Conservation (phyloP, 1,140 invertebrate species). For the Elymnias hypermnestra region DNA sequence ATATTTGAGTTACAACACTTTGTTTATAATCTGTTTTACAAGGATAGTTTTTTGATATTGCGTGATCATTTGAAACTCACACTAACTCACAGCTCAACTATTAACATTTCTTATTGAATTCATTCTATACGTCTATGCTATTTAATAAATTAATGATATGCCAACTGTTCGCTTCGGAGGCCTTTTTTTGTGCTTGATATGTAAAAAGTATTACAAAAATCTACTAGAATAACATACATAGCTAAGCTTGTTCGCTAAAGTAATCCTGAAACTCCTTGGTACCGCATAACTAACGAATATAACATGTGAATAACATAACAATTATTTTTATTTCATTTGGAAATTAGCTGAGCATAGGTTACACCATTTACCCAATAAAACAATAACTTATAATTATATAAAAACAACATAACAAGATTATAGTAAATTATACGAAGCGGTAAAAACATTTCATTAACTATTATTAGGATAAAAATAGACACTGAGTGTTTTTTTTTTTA, state of each 20-base stretch:
- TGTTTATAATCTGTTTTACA: no score
- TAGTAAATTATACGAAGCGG: constrained; percentile 23
- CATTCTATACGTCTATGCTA: constrained; percentile 12
- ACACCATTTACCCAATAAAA: constrained; percentile 13
- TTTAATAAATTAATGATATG: constrained; percentile 54
- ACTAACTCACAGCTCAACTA: background rate
- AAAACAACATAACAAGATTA: constrained; percentile 18
- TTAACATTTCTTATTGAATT: background rate
- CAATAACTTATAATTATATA: constrained; percentile 19
- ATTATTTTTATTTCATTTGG: constrained; percentile 2
- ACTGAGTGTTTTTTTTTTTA: constrained; percentile 43
- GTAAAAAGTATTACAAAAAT: constrained; percentile 32
- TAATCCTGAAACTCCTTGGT: constrained; percentile 3
- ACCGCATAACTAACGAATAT: background rate
- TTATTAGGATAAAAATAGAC: constrained; percentile 59
- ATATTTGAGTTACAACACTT: no score
- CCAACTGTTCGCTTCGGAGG: constrained; percentile 39
- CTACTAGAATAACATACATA: constrained; percentile 23
- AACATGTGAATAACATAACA: constrained; percentile 1
- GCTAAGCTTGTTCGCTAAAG: constrained; percentile 13
- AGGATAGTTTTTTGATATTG: no score
- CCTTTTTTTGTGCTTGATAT: constrained; percentile 59
- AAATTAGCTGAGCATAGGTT: constrained; percentile 14
- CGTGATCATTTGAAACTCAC: no score
- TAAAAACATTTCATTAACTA: constrained; percentile 48